These are phyloP conservation scores for Rhabdomys pumilio DNA, from an alignment of 2,797 vertebrate species.

Conservation along the genomic window DNA sequence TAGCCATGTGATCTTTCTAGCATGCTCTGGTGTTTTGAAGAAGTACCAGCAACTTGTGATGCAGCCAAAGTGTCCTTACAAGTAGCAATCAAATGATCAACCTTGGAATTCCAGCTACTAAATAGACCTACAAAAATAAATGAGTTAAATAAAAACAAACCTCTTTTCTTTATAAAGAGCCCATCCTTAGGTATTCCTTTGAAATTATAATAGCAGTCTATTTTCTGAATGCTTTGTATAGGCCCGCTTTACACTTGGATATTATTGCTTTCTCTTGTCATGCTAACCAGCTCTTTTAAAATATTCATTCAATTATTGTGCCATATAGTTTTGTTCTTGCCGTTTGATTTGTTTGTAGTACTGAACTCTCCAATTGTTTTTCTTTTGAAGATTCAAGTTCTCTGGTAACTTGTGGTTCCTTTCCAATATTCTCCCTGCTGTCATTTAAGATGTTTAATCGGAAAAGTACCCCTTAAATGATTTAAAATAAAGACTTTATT, in stretches of 20 bases:
- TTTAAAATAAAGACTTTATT: background rate
- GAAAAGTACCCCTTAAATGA: background rate
- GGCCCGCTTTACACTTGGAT: background rate
- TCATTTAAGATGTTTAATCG: background rate
- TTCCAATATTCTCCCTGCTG: background rate
- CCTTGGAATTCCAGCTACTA: background rate
- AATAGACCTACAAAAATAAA: background rate
- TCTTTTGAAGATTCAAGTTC: slow-evolving; percentile 28
- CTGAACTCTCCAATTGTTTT: background rate
- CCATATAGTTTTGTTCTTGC: background rate
- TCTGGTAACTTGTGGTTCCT: background rate
- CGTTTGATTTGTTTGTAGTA: background rate
- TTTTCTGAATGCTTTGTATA: background rate
- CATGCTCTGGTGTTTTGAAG: background rate
- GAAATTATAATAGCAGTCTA: background rate
- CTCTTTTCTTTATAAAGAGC: background rate
- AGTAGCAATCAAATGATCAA: background rate
- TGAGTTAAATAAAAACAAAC: background rate
- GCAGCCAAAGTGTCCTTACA: background rate
- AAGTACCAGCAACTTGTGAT: background rate
- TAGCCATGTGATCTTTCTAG: background rate
- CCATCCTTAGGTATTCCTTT: background rate
- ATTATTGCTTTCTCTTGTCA: background rate
- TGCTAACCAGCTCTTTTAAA: background rate
- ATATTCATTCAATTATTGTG: background rate